Base-by-base conservation (phyloP, 1,140 invertebrate genomes). In the Heliothis subflexa region DNA sequence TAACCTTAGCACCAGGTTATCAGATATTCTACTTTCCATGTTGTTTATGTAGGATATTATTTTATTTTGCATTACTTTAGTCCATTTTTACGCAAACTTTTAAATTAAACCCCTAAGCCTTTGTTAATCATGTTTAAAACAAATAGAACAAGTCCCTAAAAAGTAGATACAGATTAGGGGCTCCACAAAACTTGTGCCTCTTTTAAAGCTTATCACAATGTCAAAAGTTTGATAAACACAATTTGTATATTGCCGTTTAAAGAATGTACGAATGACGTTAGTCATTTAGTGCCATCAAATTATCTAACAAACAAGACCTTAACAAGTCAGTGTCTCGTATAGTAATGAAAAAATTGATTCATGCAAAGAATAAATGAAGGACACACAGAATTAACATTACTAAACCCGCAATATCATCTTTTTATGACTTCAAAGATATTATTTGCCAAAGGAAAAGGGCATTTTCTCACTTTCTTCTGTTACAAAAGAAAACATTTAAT, bases 141-240 rank as follows among this genome's bases (percentile, higher is more conserved):
- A 40, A 40, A 62, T 33, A 25, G 13, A 28, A n/a, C 16, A 61
- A 61, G 57, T 62, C 33, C 13, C n/a, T 33, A 4, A 1, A 33
- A 61, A 66, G 40, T 40, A 66, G 47, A n/a, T 66, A 49, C n/a
- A 18, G 3, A 7, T 14, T 12, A 25, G 33, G 33, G 33, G 3
- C 21, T 54, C 45, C 12, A 11, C 16, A 12, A 13, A 71, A 71
- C 11, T 55, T 33, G 9, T n/a, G n/a, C 13, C 4, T 21, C 13
- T 40, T 14, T 40, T 14, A 62, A 14, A 7, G 50, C 16, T 71
- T 55, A 71, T 54, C 9, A 71, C 25, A 71, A 40, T 52, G 50
- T 25, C 16, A 18, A 68, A 68, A 68, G 16, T 71, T 71, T 55
- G 12, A 33, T 28, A 54, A 71, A 71, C 50, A 55, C 25, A 55